A percentile compares a stretch with the other conserved stretches of the same genome.
Evolutionary conservation across 2,113 vertebrate genomes (phyloP).

Genomic region (Rynchops niger): DNA sequence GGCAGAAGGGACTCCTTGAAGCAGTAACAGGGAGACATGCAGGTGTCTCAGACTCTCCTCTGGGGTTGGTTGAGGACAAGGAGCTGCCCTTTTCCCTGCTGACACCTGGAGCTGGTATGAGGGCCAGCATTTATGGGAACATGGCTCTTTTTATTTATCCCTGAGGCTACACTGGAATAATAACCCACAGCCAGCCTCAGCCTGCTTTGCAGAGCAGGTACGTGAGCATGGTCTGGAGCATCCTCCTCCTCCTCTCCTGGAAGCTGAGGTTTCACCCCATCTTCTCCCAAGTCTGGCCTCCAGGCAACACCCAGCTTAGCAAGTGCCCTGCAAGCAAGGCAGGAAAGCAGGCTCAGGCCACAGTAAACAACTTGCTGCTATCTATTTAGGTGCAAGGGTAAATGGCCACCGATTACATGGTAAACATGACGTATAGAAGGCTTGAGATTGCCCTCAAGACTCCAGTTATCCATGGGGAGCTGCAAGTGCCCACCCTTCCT

Average conservation of each 20-base stretch:
- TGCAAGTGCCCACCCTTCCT: background rate
- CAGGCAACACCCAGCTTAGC: background rate
- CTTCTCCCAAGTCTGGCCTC: background rate
- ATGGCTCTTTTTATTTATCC: slow-evolving; percentile 19
- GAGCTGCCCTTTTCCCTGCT: background rate
- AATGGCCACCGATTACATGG: fast-evolving
- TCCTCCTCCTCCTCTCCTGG: background rate
- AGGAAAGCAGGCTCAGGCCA: background rate
- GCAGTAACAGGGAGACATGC: background rate
- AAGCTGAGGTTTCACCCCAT: slow-evolving; percentile 16
- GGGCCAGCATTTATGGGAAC: background rate
- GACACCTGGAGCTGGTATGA: background rate
- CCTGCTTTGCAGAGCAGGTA: slow-evolving; percentile 45
- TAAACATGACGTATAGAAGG: fast-evolving
- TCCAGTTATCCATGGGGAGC: background rate
- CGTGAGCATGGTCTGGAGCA: background rate
- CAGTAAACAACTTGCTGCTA: background rate
- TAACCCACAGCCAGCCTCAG: slow-evolving; percentile 12
- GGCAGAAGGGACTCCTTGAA: background rate
- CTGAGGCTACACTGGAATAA: background rate
- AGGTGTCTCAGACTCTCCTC: background rate
- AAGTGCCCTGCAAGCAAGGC: background rate
- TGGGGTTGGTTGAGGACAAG: slow-evolving; percentile 3
- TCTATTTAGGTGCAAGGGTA: background rate
- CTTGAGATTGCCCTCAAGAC: background rate